Evolutionary conservation across 2,888 invertebrate genomes (phyloP).

Genomic region (Phymatocera aterrima): DNA sequence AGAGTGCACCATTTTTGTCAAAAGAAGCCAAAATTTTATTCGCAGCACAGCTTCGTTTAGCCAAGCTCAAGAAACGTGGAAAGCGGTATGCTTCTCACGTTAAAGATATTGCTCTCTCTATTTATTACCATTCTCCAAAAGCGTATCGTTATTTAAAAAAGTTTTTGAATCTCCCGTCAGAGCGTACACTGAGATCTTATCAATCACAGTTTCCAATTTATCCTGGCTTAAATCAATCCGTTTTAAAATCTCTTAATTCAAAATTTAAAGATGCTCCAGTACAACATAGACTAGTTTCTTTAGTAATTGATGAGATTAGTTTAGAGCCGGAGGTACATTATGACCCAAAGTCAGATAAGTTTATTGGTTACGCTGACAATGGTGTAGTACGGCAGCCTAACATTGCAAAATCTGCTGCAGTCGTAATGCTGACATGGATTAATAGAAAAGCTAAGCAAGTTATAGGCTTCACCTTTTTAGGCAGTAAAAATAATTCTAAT

Average conservation of each 20-base stretch:
- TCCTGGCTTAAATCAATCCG: background rate
- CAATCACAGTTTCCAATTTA: conserved; percentile 1
- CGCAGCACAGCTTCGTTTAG: too few relatives aligned
- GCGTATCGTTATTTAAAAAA: too few relatives aligned
- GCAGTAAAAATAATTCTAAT: background rate
- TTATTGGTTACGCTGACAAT: conserved; percentile 17
- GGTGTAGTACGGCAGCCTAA: background rate
- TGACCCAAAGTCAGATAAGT: background rate
- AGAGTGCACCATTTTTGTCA: too few relatives aligned
- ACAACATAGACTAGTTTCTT: background rate
- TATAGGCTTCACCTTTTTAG: background rate
- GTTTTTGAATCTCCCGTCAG: conserved; percentile 3
- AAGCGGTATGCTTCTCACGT: too few relatives aligned
- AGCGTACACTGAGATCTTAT: background rate
- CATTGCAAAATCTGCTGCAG: background rate
- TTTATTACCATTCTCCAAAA: too few relatives aligned
- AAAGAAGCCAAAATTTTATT: too few relatives aligned
- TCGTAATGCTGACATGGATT: conserved; percentile 13
- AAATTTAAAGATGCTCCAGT: background rate
- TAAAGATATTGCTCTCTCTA: too few relatives aligned
- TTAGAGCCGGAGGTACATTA: background rate
- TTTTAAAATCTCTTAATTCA: background rate
- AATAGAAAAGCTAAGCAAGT: background rate
- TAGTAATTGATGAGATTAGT: conserved; percentile 12
- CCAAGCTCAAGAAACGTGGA: too few relatives aligned